These are phyloP conservation scores for Salticus scenicus DNA, from an alignment of 2,888 invertebrate genomes.

Conservation along the genomic window DNA sequence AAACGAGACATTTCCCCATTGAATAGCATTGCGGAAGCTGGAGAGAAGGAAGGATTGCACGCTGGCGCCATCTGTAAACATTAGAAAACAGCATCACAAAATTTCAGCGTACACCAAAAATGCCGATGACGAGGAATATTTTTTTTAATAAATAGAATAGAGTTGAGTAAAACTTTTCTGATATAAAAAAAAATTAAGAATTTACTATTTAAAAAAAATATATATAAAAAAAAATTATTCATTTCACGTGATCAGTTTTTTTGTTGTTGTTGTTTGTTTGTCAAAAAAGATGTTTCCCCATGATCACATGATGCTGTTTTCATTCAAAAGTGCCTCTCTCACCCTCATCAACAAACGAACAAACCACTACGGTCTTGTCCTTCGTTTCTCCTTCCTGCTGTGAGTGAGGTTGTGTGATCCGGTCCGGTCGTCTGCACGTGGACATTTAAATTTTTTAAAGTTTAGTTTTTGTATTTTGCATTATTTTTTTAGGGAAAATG, in stretches of 20 bases:
- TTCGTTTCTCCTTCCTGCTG: constrained; percentile 33
- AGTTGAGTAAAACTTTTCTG: neutral
- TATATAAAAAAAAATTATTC: neutral
- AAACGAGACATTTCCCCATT: too few relatives aligned
- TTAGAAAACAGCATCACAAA: too few relatives aligned
- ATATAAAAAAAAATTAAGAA: neutral
- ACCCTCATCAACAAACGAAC: too few relatives aligned
- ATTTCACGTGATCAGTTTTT: neutral
- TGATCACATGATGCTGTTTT: constrained; percentile 28
- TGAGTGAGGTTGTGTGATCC: too few relatives aligned
- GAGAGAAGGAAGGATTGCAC: too few relatives aligned
- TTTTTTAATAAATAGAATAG: too few relatives aligned
- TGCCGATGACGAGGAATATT: too few relatives aligned
- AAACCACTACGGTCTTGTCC: constrained; percentile 49
- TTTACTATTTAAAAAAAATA: neutral
- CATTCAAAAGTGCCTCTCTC: constrained; percentile 37
- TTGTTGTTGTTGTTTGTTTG: neutral
- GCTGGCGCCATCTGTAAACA: too few relatives aligned
- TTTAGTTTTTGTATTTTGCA: neutral
- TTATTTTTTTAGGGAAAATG: neutral
- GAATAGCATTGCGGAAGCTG: too few relatives aligned
- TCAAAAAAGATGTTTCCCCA: neutral
- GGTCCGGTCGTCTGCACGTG: constrained; percentile 35
- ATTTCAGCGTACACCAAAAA: too few relatives aligned
- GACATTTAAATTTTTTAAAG: neutral